phyloP scores from a whole-genome alignment of 2,797 vertebrate genomes.

The Microchirus variegatus region DNA sequence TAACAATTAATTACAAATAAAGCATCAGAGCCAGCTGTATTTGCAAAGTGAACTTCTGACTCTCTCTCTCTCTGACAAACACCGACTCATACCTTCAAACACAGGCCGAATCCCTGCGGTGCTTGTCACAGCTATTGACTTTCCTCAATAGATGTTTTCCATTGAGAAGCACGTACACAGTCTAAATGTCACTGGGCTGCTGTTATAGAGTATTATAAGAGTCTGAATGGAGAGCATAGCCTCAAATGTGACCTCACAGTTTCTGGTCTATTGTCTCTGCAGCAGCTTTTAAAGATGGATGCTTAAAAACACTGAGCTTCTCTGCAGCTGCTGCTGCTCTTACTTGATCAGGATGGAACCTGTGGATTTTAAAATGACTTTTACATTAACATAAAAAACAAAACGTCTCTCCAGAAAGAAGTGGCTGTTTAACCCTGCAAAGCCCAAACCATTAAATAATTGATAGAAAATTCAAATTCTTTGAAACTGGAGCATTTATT shows the following conservation, averaged over 20 bases:
- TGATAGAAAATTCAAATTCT: no score
- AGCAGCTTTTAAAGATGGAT: constrained; percentile 35
- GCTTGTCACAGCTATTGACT: constrained; percentile 73
- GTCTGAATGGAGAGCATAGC: constrained; percentile 51
- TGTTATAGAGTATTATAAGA: constrained; percentile 44
- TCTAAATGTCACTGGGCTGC: constrained; percentile 61
- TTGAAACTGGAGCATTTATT: no score
- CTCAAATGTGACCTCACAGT: constrained; percentile 56
- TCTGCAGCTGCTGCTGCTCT: constrained; percentile 46
- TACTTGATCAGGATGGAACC: no score
- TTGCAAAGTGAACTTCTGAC: constrained; percentile 8
- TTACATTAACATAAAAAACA: no score
- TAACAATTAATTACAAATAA: constrained; percentile 8
- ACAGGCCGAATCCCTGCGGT: constrained; percentile 45
- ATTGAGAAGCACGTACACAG: constrained; percentile 60
- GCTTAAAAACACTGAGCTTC: constrained; percentile 36
- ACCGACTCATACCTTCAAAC: constrained; percentile 32
- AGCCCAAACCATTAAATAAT: no score
- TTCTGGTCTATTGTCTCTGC: constrained; percentile 45
- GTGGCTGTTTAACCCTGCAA: no score
- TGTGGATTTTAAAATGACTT: no score
- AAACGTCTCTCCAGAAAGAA: no score
- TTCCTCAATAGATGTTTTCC: constrained; percentile 64
- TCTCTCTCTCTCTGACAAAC: neutral
- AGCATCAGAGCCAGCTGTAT: constrained; percentile 21